Evolutionary conservation across 2,797 vertebrate genomes (phyloP), one percentile per base, ranked within the genome.

Genomic region (Chelidonichthys spinosus): DNA sequence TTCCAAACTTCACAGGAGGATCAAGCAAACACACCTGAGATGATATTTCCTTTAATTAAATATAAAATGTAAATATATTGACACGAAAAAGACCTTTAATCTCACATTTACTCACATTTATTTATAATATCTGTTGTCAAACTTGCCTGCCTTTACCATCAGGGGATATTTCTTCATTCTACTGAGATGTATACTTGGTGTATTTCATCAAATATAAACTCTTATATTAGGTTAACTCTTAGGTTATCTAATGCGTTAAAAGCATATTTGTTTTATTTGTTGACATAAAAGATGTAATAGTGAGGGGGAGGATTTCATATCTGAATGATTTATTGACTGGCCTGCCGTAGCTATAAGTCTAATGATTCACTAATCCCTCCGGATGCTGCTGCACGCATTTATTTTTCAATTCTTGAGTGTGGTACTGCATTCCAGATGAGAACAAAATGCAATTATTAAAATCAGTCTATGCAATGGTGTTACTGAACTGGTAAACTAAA

Each of bases 11-110:
- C 25, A 61, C 25, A 60, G 9, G 17, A 44, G 44, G 35, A 49
- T 15, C 46, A 50, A 79, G 39, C 40, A 69, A 42, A n/a, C 43
- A 36, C n/a, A 68, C 15, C 25, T 69, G n/a, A 65, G 35, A 65
- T 78, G 18, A 72, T 63, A 67, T 52, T 58, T 78, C 25, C 25
- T 25, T 25, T 25, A 72, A 63, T 44, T 36, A 39, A 40, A 46
- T n/a, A 10, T n/a, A 10, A 13, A 32, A 58, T 32, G 1, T 10
- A 15, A 46, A 43, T 50, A 52, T 17, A 32, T 25, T 58, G 11
- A 47, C 18, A 40, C 33, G 40, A 15, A 69, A 71, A 46, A 67
- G 15, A 73, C 47, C 13, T 33, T 40, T 58, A 66, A 69, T 47
- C 2, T 11, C 56, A 43, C 18, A 6, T 2, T 10, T n/a, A 25